Evolutionary conservation across 2,113 vertebrate species (phyloP).

Genomic region (Dipodomys spectabilis): DNA sequence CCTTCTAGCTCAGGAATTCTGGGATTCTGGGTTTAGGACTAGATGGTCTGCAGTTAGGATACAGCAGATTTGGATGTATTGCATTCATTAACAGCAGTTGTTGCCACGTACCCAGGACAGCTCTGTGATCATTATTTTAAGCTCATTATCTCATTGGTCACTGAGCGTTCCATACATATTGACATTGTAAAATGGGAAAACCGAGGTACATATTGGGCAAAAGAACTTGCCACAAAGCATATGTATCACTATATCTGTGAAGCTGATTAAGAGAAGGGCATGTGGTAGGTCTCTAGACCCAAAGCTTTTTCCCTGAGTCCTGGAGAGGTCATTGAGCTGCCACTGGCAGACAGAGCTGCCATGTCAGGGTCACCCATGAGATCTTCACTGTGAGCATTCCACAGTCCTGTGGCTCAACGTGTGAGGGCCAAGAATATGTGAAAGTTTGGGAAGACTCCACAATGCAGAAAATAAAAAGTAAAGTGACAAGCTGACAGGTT

Average conservation of each 20-base stretch:
- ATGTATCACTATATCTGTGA: background rate
- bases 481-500: slow-evolving; percentile 52
- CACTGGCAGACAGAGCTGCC: fast-evolving
- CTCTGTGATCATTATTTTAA: background rate
- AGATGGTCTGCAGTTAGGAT: background rate
- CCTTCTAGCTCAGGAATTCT: background rate
- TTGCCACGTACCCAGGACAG: background rate
- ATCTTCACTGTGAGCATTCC: background rate
- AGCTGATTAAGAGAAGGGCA: background rate
- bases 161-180: background rate
- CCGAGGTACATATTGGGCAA: background rate
- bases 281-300: background rate
- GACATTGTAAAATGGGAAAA: background rate
- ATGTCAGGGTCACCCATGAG: fast-evolving
- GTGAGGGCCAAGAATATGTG: background rate
- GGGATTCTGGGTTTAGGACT: background rate
- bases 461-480: slow-evolving; percentile 49
- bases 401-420: background rate
- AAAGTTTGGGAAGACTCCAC: background rate
- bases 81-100: background rate
- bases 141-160: background rate
- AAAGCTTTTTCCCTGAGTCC: fast-evolving
- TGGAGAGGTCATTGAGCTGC: background rate
- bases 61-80: background rate
- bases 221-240: background rate